Base-by-base conservation (phyloP, 2,888 invertebrate species). In the Linnaemya tessellans region DNA sequence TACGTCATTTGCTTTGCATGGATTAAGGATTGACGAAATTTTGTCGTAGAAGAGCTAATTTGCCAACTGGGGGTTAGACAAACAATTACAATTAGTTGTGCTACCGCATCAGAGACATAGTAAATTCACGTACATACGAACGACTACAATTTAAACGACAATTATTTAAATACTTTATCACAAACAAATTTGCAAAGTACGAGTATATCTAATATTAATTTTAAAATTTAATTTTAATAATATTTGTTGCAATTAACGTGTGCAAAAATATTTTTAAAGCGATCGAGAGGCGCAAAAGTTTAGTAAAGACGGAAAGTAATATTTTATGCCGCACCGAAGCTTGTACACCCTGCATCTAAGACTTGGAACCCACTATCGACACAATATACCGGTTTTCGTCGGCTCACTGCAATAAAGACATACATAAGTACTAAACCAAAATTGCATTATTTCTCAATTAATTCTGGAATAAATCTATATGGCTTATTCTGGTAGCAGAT, bases 1-100 rank as follows among this genome's bases (percentile, higher is more conserved):
- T 64, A 86, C 84, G 75, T 80, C 77, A 80, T 77, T 85, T 68
- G 38, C 51, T 58, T 65, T 49, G 22, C 68, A 68, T 54, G 68
- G 30, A 46, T 80, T 60, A 41, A 43, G 38, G 22, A 60, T 84
- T 85, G 75, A 80, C 75, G 67, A 75, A 82, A 71, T 20, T 46
- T 68, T 84, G 65, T 73, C 49, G 46, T 35, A 73, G 35, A 68
- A 56, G 51, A 60, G 41, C 30, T 30, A 65, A 43, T 75, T 43
- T 20, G 11, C 20, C n/a, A 20, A 49, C 56, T 35, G n/a, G n/a
- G n/a, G n/a, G n/a, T n/a, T 62, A 54, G 41, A 35, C 15, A 41
- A 60, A 49, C 18, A 54, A 54, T 20, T 22, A 41, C 18, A 35
- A 54, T 9, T 30, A 30, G 10, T n/a, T 58, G 15, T 58, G 22